phyloP scores from a whole-genome alignment of 2,113 vertebrate genomes.

The Stomatorhinus ivindoensis region DNA sequence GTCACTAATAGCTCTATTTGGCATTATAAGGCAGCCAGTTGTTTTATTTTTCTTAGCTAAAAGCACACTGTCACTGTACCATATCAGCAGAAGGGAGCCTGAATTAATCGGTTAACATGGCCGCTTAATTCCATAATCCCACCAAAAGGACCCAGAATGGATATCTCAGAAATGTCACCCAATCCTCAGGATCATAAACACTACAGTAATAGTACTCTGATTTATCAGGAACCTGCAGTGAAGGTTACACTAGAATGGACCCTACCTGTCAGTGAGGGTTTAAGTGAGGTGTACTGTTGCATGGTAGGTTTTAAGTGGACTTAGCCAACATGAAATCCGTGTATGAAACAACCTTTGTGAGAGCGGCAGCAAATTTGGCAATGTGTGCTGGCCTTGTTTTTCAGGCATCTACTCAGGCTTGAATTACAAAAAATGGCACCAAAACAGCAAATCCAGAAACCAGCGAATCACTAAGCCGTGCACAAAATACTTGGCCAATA shows the following conservation, averaged over 20 bases:
- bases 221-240: constrained; percentile 26
- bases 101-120: constrained; percentile 34
- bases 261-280: constrained; percentile 36
- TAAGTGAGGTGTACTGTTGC: constrained; percentile 40
- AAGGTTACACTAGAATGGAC: constrained; percentile 34
- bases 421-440: not conserved
- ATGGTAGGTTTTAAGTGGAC: constrained; percentile 42
- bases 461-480: not conserved
- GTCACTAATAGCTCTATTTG: not conserved
- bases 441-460: not conserved
- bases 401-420: not conserved
- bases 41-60: constrained; percentile 11
- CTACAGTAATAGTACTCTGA: constrained; percentile 21
- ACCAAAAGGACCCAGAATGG: constrained; percentile 30
- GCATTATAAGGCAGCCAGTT: constrained; percentile 1
- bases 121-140: constrained; percentile 36
- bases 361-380: constrained; percentile 36
- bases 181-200: constrained; percentile 37
- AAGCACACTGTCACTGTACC: constrained; percentile 10
- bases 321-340: constrained; percentile 43
- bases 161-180: constrained; percentile 35
- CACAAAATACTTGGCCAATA: not conserved
- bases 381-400: constrained; percentile 32
- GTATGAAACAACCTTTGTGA: constrained; percentile 40
- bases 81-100: constrained; percentile 15